Percentiles rank a stretch among this genome's conserved stretches.
These are phyloP conservation scores for Brenthis ino DNA, from an alignment of 2,888 invertebrate species.

Conservation along the genomic window DNA sequence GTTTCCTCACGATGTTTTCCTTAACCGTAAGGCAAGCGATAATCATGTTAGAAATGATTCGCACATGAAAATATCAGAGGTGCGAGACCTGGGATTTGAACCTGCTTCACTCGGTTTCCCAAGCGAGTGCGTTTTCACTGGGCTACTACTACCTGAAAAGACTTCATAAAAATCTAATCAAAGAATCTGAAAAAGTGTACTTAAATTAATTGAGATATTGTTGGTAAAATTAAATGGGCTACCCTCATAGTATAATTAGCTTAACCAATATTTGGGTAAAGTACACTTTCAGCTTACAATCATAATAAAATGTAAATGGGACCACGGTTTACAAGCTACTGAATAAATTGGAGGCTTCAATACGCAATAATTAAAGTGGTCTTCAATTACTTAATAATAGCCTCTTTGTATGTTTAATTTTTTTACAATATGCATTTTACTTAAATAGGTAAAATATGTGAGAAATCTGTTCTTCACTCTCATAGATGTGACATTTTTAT, in stretches of 20 bases:
- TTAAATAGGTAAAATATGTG: too few relatives aligned
- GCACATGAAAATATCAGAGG: too few relatives aligned
- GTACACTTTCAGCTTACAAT: slow-evolving; percentile 13
- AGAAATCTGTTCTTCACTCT: too few relatives aligned
- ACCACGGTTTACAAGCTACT: slow-evolving; percentile 6
- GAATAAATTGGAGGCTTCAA: slow-evolving; percentile 11
- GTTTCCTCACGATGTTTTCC: too few relatives aligned
- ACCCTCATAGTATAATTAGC: slow-evolving; percentile 1
- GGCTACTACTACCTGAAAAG: too few relatives aligned
- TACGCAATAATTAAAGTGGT: slow-evolving; percentile 5
- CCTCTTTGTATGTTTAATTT: neutral
- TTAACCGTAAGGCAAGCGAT: too few relatives aligned
- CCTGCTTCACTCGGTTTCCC: too few relatives aligned
- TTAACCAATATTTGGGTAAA: slow-evolving; percentile 18
- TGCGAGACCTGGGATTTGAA: too few relatives aligned
- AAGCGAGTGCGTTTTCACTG: too few relatives aligned
- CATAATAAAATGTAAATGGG: slow-evolving; percentile 18
- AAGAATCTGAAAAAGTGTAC: neutral
- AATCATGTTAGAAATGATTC: too few relatives aligned
- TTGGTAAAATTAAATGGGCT: neutral
- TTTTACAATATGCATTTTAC: too few relatives aligned
- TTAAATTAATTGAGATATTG: slow-evolving; percentile 2
- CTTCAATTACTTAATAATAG: neutral
- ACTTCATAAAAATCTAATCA: too few relatives aligned
- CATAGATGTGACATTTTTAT: neutral